Conservation (phyloP, 2,888 invertebrate genomes). For the Drosophila picticornis region DNA sequence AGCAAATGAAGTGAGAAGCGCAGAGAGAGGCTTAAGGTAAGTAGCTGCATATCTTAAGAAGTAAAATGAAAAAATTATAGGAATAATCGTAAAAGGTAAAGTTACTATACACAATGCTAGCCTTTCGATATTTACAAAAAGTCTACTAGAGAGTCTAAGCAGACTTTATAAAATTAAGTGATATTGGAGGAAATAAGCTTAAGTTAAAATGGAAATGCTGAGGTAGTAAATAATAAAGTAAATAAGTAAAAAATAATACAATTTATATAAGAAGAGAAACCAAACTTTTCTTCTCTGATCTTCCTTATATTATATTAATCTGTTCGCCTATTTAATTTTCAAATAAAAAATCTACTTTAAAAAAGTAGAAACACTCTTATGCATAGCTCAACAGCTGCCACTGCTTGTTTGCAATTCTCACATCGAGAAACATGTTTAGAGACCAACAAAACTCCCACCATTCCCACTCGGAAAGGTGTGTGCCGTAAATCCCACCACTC, state of each 20-base stretch:
- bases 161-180: background rate
- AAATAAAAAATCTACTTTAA: conserved; percentile 6
- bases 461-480: conserved; percentile 44
- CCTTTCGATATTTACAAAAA: too few relatives aligned
- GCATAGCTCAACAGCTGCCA: conserved; percentile 60
- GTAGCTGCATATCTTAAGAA: background rate
- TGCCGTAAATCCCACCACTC: conserved; percentile 60
- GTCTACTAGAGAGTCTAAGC: too few relatives aligned
- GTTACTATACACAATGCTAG: too few relatives aligned
- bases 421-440: conserved; percentile 49
- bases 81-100: background rate
- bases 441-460: conserved; percentile 31
- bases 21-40: background rate
- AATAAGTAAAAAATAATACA: too few relatives aligned
- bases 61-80: background rate
- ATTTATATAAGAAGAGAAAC: background rate
- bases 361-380: conserved; percentile 6
- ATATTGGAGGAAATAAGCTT: background rate
- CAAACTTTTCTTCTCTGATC: conserved; percentile 25
- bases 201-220: background rate
- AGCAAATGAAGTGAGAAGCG: conserved; percentile 16
- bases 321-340: background rate
- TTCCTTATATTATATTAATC: background rate
- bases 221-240: background rate
- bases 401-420: conserved; percentile 73